These are phyloP conservation scores for Neuroscelio doddi DNA, from an alignment of 2,888 invertebrate genomes.

Conservation along the genomic window DNA sequence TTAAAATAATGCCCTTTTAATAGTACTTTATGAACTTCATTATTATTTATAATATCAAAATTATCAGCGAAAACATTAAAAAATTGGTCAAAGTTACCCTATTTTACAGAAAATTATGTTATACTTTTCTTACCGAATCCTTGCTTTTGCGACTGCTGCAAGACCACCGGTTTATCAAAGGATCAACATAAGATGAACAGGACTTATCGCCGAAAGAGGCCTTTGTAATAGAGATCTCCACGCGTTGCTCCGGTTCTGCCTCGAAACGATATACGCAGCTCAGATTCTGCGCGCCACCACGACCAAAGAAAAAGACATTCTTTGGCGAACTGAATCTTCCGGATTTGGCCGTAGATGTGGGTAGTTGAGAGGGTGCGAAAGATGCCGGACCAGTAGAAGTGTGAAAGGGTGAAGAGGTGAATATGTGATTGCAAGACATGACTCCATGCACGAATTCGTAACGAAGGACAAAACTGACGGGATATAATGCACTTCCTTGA, in stretches of 20 bases:
- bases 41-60: too few relatives aligned
- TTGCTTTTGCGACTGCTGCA: constrained; percentile 70
- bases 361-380: constrained; percentile 26
- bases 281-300: constrained; percentile 85
- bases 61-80: too few relatives aligned
- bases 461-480: constrained; percentile 83
- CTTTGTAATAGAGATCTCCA: constrained; percentile 81
- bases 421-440: constrained; percentile 67
- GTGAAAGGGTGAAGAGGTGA: constrained; percentile 56
- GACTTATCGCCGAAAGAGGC: constrained; percentile 81
- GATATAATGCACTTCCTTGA: constrained; percentile 86
- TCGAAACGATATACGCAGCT: constrained; percentile 85
- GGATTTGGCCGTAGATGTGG: constrained; percentile 54
- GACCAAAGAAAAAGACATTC: constrained; percentile 87
- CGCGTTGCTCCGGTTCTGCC: constrained; percentile 79
- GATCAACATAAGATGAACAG: constrained; percentile 80
- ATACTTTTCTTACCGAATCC: constrained; percentile 26
- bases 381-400: constrained; percentile 39
- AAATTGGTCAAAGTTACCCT: too few relatives aligned
- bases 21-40: too few relatives aligned
- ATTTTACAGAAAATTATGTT: too few relatives aligned
- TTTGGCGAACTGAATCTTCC: constrained; percentile 83
- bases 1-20: too few relatives aligned
- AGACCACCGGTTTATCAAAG: constrained; percentile 78
- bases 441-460: constrained; percentile 86